These are phyloP conservation scores for Brienomyrus longianalis DNA, from an alignment of 2,113 vertebrate species.

Conservation along the genomic window DNA sequence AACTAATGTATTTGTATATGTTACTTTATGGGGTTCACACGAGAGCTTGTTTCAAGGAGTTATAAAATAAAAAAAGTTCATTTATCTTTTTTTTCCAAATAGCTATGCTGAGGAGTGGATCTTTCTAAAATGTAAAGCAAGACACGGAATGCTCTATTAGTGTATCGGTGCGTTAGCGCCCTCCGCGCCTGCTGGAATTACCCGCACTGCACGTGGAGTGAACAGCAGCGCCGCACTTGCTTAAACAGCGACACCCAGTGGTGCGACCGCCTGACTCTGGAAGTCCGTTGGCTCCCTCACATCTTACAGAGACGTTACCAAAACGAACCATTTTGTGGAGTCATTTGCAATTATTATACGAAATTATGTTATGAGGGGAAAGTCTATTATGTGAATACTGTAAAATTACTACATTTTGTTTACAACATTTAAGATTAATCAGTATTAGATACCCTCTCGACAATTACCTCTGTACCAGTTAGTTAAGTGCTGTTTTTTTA, in stretches of 20 bases:
- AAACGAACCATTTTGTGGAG: constrained; percentile 28
- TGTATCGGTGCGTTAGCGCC: neutral
- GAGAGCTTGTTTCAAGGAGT: neutral
- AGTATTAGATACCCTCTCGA: constrained; percentile 52
- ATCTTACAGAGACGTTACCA: constrained; percentile 27
- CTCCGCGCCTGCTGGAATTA: neutral
- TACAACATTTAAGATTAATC: constrained; percentile 41
- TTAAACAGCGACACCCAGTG: neutral
- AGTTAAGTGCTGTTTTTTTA: constrained; percentile 27
- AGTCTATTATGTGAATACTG: constrained; percentile 13
- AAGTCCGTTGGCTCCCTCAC: neutral
- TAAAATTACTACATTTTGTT: constrained; percentile 25
- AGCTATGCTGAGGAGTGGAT: neutral
- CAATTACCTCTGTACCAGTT: constrained; percentile 47
- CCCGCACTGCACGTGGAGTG: neutral
- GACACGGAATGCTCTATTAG: neutral
- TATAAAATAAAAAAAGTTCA: neutral
- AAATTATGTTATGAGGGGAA: constrained; percentile 12
- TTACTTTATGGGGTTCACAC: neutral
- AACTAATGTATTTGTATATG: constrained; percentile 1
- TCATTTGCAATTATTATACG: neutral
- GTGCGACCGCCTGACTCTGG: neutral
- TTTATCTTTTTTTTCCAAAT: neutral
- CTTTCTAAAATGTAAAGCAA: neutral
- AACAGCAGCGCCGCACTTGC: neutral